Evolutionary conservation across 2,113 vertebrate species (phyloP).

Genomic region (Arenaria interpres): DNA sequence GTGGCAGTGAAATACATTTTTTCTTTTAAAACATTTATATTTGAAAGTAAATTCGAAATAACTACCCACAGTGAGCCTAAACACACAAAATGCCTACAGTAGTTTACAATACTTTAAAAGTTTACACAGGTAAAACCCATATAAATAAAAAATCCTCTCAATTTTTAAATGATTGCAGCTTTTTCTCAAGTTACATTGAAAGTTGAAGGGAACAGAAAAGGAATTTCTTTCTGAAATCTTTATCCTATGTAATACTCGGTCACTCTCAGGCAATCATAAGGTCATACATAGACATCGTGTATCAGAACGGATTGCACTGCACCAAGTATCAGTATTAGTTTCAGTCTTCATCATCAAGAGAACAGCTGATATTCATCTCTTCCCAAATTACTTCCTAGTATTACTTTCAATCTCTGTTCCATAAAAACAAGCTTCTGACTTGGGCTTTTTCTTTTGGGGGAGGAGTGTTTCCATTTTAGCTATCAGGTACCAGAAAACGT

Average conservation of each 20-base stretch:
- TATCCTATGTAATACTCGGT: neutral
- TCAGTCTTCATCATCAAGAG: conserved; percentile 28
- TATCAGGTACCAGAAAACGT: neutral
- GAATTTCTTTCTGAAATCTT: neutral
- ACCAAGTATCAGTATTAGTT: neutral
- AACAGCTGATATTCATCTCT: conserved; percentile 39
- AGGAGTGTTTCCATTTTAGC: neutral
- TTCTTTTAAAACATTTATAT: neutral
- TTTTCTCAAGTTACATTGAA: neutral
- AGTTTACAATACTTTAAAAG: neutral
- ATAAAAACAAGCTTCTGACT: neutral
- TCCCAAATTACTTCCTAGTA: conserved; percentile 30
- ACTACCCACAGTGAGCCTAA: neutral
- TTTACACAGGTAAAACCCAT: neutral
- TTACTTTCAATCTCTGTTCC: neutral
- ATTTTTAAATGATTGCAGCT: neutral
- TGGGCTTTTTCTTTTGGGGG: neutral
- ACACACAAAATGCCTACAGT: neutral
- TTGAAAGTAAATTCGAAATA: neutral
- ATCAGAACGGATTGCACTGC: neutral
- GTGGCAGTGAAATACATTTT: neutral
- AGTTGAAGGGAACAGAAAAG: neutral
- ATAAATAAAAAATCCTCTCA: neutral
- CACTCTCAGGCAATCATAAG: neutral
- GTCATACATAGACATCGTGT: neutral